phyloP scores from a whole-genome alignment of 2,888 invertebrate genomes.

The Melolontha melolontha region DNA sequence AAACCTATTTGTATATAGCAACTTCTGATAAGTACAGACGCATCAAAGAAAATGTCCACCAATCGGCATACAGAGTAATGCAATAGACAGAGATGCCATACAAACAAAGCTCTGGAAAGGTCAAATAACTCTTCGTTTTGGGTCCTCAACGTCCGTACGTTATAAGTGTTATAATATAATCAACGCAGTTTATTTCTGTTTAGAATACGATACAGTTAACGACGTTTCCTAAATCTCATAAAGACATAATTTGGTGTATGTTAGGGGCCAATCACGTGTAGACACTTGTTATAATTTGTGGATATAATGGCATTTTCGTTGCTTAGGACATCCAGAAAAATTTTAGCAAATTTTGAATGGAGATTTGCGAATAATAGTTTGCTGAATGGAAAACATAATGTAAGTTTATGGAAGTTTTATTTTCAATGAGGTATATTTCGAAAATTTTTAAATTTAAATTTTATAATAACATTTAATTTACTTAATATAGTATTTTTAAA shows the following conservation, averaged over 20 bases:
- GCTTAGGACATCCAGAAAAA: constrained; percentile 31
- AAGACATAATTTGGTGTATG: constrained; percentile 3
- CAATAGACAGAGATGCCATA: neutral
- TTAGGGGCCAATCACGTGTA: constrained; percentile 19
- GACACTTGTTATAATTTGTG: neutral
- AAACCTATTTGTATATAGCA: no score
- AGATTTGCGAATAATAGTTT: constrained; percentile 15
- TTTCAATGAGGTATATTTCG: neutral
- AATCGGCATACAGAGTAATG: no score
- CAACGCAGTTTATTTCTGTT: no score
- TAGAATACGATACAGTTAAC: no score
- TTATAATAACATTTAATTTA: no score
- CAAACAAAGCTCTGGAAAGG: constrained; percentile 22
- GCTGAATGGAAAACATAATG: constrained; percentile 24
- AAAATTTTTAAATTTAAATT: neutral
- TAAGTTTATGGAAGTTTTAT: constrained; percentile 28
- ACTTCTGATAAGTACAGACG: no score
- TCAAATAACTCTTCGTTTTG: constrained; percentile 31
- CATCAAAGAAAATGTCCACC: no score
- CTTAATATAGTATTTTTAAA: no score
- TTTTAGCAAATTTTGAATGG: constrained; percentile 41
- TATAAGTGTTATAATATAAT: no score
- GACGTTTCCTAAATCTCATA: neutral
- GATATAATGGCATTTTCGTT: constrained; percentile 42
- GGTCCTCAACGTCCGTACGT: neutral